A percentile compares a stretch with the other conserved stretches of the same genome.
Evolutionary conservation across 2,888 invertebrate species (phyloP).

Genomic region (Fabriciana adippe): DNA sequence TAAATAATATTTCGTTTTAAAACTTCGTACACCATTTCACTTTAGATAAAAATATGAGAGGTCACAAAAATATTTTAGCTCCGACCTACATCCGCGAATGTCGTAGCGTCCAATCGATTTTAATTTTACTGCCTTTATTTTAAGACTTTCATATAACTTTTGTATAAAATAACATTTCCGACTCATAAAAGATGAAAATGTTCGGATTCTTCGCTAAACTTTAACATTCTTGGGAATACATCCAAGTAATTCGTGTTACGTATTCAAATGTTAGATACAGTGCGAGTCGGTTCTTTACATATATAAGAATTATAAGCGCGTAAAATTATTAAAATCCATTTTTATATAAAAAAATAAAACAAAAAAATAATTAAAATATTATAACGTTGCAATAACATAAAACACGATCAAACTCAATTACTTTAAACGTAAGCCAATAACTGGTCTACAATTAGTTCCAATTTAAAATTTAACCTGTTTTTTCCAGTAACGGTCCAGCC

Average conservation of each 20-base stretch:
- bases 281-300: conserved; percentile 1
- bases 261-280: conserved; percentile 25
- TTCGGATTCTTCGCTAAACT: conserved; percentile 37
- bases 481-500: conserved; percentile 66
- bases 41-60: conserved; percentile 48
- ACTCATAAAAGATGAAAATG: conserved; percentile 39
- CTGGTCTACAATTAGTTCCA: neutral
- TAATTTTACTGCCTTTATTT: conserved; percentile 47
- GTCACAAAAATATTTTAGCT: conserved; percentile 54
- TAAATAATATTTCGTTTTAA: conserved; percentile 18
- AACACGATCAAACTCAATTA: neutral
- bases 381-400: neutral
- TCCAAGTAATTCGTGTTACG: conserved; percentile 41
- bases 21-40: conserved; percentile 25
- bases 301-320: too few species aligned
- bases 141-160: conserved; percentile 34
- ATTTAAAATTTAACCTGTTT: conserved; percentile 5
- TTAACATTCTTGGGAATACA: conserved; percentile 41
- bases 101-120: conserved; percentile 54
- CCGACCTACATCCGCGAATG: conserved; percentile 61
- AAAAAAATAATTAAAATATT: too few species aligned
- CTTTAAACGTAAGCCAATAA: too few species aligned
- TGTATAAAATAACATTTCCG: conserved; percentile 38
- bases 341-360: too few species aligned
- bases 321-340: too few species aligned